Percentiles rank a stretch among this genome's conserved stretches.
phyloP scores from a whole-genome alignment of 1,140 invertebrate genomes.

The Heterodera schachtii region DNA sequence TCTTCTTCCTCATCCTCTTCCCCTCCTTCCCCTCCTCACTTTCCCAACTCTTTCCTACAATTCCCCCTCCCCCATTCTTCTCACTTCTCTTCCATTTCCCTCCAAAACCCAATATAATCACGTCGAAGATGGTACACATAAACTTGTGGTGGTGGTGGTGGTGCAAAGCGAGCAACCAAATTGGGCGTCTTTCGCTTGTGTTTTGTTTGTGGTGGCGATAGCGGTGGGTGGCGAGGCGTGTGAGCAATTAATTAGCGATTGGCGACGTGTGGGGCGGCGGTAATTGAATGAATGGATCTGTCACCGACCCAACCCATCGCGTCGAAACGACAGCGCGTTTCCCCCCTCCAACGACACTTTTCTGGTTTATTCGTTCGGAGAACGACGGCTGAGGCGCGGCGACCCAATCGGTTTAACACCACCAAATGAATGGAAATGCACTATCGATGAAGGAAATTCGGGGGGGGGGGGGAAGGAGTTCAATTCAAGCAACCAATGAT shows the following conservation, averaged over 20 bases:
- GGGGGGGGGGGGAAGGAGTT: neutral
- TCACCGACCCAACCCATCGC: neutral
- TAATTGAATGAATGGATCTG: neutral
- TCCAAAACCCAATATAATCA: too few relatives aligned
- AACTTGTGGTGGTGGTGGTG: neutral
- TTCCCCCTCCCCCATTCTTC: too few relatives aligned
- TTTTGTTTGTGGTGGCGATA: neutral
- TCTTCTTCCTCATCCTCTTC: too few relatives aligned
- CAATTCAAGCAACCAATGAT: neutral
- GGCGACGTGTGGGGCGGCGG: too few relatives aligned
- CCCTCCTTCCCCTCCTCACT: too few relatives aligned
- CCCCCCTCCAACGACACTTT: neutral
- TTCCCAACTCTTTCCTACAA: too few relatives aligned
- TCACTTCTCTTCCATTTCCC: too few relatives aligned
- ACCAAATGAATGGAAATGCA: neutral
- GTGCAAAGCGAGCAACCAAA: too few relatives aligned
- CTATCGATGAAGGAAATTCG: neutral
- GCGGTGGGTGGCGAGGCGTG: conserved; percentile 1
- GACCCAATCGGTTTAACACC: neutral
- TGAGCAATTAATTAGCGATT: neutral
- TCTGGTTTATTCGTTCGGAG: neutral
- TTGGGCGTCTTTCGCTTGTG: neutral
- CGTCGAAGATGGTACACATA: neutral
- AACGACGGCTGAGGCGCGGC: neutral
- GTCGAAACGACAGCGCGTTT: too few relatives aligned